Evolutionary conservation across 2,113 vertebrate genomes (phyloP), one percentile per base, ranked within the genome.

Genomic region (Cnemophilus loriae): DNA sequence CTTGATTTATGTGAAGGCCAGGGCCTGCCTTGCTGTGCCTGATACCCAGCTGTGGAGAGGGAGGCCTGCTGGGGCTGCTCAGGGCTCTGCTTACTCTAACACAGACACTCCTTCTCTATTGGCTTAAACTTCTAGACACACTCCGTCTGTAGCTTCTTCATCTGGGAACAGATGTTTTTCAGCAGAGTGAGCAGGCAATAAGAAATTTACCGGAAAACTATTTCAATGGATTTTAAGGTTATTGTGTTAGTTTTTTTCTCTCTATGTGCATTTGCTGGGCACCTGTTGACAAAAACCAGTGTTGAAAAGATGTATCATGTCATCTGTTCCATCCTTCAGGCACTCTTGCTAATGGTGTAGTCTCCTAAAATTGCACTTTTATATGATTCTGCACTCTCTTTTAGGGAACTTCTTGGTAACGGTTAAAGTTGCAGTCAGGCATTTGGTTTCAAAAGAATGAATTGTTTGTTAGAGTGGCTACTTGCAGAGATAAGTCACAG

Each of bases 261-360:
- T 35, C 60, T 35, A 6, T 37, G 28, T 3, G 2, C 56, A 53
- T 91, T 97, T 91, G 52, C 77, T 94, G 49, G 73, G 77, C 94
- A 95, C 91, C 91, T 96, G 94, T 89, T 96, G 74, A 61, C 69
- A 78, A 42, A 92, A 95, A 60, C 69, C 73, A 71, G 30, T n/a
- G 47, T 61, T 87, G 68, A 87, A 81, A 96, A 87, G 68, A 89
- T 86, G 57, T 70, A 3, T 56, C 75, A 20, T 53, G 33, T 95
- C 86, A 92, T 92, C 50, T 81, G 15, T 92, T 96, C 91, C n/a
- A 41, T 87, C 49, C 60, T 84, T 21, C 32, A 64, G 35, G 56
- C 64, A 55, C 23, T 67, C 59, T 57, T 83, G 42, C 44, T 88
- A 55, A 50, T 41, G 55, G 23, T 69, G 30, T 52, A n/a, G 78